These are phyloP conservation scores for Lasioglossum figueresi DNA, from an alignment of 2,888 invertebrate genomes.

Conservation along the genomic window DNA sequence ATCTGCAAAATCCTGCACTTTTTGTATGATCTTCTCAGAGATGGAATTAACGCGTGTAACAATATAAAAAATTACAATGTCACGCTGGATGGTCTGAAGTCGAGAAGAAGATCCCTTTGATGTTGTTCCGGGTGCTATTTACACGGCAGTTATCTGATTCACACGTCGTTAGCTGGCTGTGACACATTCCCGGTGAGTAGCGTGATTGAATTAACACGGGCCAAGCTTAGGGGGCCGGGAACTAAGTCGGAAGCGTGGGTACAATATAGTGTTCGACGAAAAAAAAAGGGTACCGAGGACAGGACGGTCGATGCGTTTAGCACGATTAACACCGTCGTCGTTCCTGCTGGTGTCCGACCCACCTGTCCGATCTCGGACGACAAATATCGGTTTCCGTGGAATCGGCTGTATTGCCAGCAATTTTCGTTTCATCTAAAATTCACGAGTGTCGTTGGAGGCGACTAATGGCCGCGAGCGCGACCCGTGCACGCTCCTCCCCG, in stretches of 20 bases:
- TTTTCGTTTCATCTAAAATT: conserved; percentile 68
- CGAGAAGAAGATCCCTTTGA: background rate
- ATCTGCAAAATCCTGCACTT: background rate
- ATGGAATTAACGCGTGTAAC: background rate
- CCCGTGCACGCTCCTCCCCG: conserved; percentile 39
- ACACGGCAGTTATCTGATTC: conserved; percentile 7
- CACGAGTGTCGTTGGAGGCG: conserved; percentile 40
- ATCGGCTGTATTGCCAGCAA: conserved; percentile 64
- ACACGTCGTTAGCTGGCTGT: background rate
- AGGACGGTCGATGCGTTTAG: conserved; percentile 64
- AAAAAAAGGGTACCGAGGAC: conserved; percentile 25
- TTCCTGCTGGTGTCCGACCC: conserved; percentile 43
- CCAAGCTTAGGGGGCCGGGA: background rate
- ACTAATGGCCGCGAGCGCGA: conserved; percentile 48
- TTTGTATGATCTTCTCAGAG: background rate
- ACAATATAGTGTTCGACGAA: background rate
- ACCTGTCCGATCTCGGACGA: conserved; percentile 51
- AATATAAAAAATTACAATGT: background rate
- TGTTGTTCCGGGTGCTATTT: background rate
- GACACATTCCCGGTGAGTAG: background rate
- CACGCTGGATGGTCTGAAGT: background rate
- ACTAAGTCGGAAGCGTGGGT: background rate
- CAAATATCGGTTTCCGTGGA: conserved; percentile 66
- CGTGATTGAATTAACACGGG: background rate
- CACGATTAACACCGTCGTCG: conserved; percentile 68